Evolutionary conservation across 2,113 vertebrate genomes (phyloP).

Genomic region (Pomatostomus ruficeps): DNA sequence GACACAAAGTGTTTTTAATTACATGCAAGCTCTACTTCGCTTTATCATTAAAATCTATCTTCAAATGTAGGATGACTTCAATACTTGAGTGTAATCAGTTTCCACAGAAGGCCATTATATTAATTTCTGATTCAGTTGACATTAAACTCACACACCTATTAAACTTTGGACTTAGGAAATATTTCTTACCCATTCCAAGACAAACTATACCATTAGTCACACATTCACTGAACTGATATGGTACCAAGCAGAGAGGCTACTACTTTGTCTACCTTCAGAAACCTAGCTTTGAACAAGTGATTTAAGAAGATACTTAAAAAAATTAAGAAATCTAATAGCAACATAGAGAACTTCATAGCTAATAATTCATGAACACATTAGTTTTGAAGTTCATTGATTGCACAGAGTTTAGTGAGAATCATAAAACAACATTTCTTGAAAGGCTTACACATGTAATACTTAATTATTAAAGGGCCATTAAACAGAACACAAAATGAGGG

Average conservation of each 20-base stretch:
- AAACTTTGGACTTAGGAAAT: constrained; percentile 46
- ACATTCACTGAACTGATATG: background rate
- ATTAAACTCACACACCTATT: constrained; percentile 7
- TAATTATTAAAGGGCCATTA: background rate
- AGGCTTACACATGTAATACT: background rate
- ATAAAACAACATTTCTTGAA: background rate
- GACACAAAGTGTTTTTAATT: background rate
- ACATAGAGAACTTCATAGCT: background rate
- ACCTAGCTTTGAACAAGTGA: background rate
- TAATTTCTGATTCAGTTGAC: constrained; percentile 12
- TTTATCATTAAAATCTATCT: background rate
- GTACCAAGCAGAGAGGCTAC: background rate
- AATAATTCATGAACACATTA: background rate
- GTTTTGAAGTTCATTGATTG: background rate
- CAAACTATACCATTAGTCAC: constrained; percentile 28
- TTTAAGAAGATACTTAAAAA: background rate
- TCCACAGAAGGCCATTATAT: background rate
- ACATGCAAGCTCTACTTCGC: background rate
- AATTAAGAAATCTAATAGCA: background rate
- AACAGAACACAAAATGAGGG: background rate
- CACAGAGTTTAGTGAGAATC: background rate
- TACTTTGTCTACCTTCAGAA: background rate
- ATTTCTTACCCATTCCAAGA: constrained; percentile 11
- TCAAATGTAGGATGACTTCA: background rate
- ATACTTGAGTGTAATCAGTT: background rate